Conservation (phyloP, 2,113 vertebrate species). For the Cavia aperea region DNA sequence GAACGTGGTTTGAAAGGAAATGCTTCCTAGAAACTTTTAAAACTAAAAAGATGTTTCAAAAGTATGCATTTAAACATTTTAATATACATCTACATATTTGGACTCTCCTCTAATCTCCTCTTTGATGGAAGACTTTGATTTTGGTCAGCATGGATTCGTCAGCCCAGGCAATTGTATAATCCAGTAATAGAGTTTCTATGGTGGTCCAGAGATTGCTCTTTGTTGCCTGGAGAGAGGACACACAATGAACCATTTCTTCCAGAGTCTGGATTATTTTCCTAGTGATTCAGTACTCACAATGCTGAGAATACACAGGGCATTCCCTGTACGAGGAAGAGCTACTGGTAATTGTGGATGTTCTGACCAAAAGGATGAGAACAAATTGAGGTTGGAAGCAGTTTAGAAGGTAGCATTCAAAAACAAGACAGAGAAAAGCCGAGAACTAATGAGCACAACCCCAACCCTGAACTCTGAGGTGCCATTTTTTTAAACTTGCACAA, state of each 20-base stretch:
- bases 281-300: conserved; percentile 48
- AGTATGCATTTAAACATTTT: not conserved
- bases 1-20: not conserved
- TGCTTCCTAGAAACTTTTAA: conserved; percentile 14
- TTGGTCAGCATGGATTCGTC: conserved; percentile 35
- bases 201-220: conserved; percentile 27
- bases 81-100: not conserved
- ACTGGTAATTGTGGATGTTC: not conserved
- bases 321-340: not conserved
- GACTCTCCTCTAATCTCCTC: not conserved
- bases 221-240: conserved; percentile 38
- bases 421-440: not conserved
- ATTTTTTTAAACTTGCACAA: not conserved
- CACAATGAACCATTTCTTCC: conserved; percentile 34
- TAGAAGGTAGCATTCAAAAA: not conserved
- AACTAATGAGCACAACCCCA: not conserved
- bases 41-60: not conserved
- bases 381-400: not conserved
- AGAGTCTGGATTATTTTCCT: conserved; percentile 42
- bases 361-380: not conserved
- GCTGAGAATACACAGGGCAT: conserved; percentile 5
- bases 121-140: conserved; percentile 29
- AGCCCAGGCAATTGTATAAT: conserved; percentile 15
- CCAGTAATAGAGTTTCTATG: conserved; percentile 18
- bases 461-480: not conserved